Evolutionary conservation across 2,888 invertebrate genomes (phyloP).

Genomic region (Orchestes rusci): DNA sequence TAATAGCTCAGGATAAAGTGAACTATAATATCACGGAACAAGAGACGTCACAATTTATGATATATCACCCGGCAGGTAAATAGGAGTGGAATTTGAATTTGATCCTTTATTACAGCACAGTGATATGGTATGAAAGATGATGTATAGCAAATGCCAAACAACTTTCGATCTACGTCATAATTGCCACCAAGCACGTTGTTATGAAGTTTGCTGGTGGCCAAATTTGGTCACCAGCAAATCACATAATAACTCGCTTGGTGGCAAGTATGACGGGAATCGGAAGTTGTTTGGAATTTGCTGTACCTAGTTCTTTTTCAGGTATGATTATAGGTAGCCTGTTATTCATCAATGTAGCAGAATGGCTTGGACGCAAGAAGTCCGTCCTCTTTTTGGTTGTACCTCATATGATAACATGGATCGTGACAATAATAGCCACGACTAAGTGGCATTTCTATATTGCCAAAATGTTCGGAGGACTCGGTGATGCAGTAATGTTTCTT

Average conservation of each 20-base stretch:
- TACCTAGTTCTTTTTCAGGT: background rate
- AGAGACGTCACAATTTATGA: conserved; percentile 10
- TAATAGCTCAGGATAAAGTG: conserved; percentile 9
- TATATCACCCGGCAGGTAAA: conserved; percentile 13
- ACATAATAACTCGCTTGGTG: too few species aligned
- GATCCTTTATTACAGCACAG: background rate
- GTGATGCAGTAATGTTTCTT: conserved; percentile 11
- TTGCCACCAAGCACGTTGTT: too few species aligned
- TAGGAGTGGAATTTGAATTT: background rate
- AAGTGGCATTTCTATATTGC: conserved; percentile 17
- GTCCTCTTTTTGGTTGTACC: conserved; percentile 10
- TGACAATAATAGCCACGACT: conserved; percentile 12
- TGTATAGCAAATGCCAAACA: too few species aligned
- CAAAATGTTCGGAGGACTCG: conserved; percentile 13
- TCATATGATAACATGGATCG: conserved; percentile 8
- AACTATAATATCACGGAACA: conserved; percentile 13
- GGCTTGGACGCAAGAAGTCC: conserved; percentile 15
- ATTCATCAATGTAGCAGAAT: conserved; percentile 9
- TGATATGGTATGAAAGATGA: too few species aligned
- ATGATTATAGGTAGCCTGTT: conserved; percentile 10
- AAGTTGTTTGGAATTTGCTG: too few species aligned
- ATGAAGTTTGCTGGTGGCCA: too few species aligned
- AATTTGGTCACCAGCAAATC: too few species aligned
- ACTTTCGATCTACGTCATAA: too few species aligned
- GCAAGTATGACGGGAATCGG: too few species aligned